These are phyloP conservation scores for Procavia capensis DNA, from an alignment of 2,113 vertebrate species.

Conservation along the genomic window DNA sequence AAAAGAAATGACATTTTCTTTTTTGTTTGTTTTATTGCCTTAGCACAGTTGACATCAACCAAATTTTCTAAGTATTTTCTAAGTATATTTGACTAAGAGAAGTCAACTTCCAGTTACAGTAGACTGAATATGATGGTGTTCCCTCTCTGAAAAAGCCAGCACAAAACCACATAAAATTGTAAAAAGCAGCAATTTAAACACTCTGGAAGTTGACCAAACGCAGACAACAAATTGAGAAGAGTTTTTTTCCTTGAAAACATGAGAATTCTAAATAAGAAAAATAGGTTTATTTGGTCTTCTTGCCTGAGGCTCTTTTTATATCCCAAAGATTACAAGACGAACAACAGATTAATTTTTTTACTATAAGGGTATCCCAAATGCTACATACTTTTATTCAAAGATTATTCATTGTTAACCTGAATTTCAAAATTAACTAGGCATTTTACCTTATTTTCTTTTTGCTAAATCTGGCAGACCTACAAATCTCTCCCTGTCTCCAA, in stretches of 20 bases:
- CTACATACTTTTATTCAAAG: background rate
- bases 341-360: background rate
- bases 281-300: background rate
- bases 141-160: background rate
- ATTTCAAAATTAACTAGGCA: constrained; percentile 15
- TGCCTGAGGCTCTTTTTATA: background rate
- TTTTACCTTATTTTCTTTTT: background rate
- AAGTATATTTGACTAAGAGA: background rate
- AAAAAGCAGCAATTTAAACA: background rate
- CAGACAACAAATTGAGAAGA: background rate
- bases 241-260: background rate
- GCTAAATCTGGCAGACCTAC: background rate
- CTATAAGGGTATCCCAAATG: background rate
- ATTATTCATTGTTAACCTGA: background rate
- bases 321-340: background rate
- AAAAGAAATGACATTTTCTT: background rate
- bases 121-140: background rate
- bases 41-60: constrained; percentile 1
- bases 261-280: background rate
- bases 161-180: background rate
- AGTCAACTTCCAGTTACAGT: background rate
- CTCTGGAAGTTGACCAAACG: background rate
- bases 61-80: background rate
- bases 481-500: background rate
- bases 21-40: background rate